phyloP scores from a whole-genome alignment of 1,140 invertebrate genomes.

The Ptiloglossa arizonensis region DNA sequence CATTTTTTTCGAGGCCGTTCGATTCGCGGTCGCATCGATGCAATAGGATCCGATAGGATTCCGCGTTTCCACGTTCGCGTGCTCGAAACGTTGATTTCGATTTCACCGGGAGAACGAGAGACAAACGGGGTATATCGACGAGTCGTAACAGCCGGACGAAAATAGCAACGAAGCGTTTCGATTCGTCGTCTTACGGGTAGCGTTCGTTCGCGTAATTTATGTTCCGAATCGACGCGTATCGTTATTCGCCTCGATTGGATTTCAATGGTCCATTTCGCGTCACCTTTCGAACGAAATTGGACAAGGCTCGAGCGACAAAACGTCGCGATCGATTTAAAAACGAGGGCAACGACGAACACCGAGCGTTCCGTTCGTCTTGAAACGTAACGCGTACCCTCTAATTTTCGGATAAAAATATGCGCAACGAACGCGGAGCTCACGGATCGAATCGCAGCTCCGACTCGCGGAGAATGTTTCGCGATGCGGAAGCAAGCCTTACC shows the following conservation, averaged over 20 bases:
- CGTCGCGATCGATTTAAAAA: too few relatives aligned
- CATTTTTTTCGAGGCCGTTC: background rate
- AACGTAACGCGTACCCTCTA: too few relatives aligned
- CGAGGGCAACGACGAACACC: too few relatives aligned
- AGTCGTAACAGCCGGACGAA: background rate
- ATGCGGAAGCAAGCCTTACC: background rate
- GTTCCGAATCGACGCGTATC: background rate
- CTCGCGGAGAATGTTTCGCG: background rate
- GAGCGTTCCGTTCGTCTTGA: too few relatives aligned
- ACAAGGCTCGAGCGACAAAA: too few relatives aligned
- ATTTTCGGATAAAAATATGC: too few relatives aligned
- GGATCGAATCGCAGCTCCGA: too few relatives aligned
- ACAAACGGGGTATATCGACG: background rate
- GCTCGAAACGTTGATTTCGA: too few relatives aligned
- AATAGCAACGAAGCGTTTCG: background rate
- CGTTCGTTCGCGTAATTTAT: constrained; percentile 3
- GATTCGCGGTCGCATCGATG: background rate
- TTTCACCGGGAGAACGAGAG: background rate
- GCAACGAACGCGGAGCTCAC: too few relatives aligned
- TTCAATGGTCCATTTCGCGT: too few relatives aligned
- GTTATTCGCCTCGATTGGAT: background rate
- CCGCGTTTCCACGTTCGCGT: background rate
- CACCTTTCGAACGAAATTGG: too few relatives aligned
- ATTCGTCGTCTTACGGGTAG: background rate
- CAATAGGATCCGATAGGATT: background rate